Evolutionary conservation across 1,140 invertebrate species (phyloP), one percentile per base, ranked within the genome.

Genomic region (Nomia melanderi): DNA sequence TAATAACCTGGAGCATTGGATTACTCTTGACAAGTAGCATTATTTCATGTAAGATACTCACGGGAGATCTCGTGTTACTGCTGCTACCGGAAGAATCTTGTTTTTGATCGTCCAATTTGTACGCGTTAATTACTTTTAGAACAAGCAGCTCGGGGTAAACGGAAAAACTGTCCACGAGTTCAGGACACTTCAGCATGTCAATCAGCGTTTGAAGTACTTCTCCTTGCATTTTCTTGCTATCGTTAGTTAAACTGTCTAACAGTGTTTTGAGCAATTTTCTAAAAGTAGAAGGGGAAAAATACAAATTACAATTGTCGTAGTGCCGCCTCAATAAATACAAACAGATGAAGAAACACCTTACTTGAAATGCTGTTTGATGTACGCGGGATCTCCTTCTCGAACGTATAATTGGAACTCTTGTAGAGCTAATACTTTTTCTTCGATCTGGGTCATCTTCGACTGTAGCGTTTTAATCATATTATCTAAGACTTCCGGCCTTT

Each of bases 111-210:
- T 92, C 89, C 44, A 87, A 88, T 77, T 95, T 96, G 90, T 98
- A 97, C 77, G 96, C 96, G 86, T 97, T 95, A 73, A 98, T 94
- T 23, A 98, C 95, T 91, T 96, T 96, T 27, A 98, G 91, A 63
- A 98, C 95, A 25, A 98, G 95, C 11, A 99, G 93, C 92, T 99
- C 98, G 27, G 97, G 95, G 90, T 97, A 99, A 85, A 95, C 95
- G 56, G 95, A 94, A 94, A 98, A 98, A 75, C 94, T 94, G 77
- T 95, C 92, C 20, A 96, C 91, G 87, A 98, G 95, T 86, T 96
- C 94, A 44, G 94, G 93, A 70, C 95, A 95, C 79, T 96, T 94
- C 82, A 98, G 94, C 88, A 98, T 95, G 92, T 97, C 97, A 57
- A 96, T 94, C 31, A 98, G 92, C 44, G 96, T 96, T 82, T 95